These are phyloP conservation scores for Anarsia innoxiella DNA, from an alignment of 2,888 invertebrate genomes.

Conservation along the genomic window DNA sequence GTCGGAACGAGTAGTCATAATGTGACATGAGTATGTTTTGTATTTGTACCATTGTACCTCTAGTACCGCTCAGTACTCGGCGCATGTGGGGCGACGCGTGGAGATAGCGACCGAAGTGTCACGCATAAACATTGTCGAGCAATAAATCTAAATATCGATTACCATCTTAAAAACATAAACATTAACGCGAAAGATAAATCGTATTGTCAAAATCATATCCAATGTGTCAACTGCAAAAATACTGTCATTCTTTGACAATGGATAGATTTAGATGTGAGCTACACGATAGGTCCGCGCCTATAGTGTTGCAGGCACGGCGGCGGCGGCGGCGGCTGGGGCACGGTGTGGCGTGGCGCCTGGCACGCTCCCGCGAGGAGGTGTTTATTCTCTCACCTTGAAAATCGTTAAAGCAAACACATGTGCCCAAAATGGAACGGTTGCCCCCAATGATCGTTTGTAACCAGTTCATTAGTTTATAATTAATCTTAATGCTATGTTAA, in stretches of 20 bases:
- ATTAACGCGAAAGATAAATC: constrained; percentile 23
- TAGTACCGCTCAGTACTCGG: constrained; percentile 14
- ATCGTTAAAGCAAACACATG: constrained; percentile 18
- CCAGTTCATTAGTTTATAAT: constrained; percentile 4
- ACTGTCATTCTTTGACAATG: constrained; percentile 19
- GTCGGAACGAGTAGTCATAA: constrained; percentile 17
- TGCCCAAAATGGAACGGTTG: constrained; percentile 6
- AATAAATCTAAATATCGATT: constrained; percentile 20
- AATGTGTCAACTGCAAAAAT: constrained; percentile 17
- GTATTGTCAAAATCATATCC: constrained; percentile 20
- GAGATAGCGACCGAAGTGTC: constrained; percentile 24
- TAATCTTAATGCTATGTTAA: constrained; percentile 6
- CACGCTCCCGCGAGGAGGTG: constrained; percentile 8
- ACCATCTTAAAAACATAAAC: constrained; percentile 23
- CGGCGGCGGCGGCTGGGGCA: no score
- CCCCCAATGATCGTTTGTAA: constrained; percentile 10
- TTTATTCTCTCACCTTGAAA: constrained; percentile 22
- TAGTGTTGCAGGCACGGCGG: constrained; percentile 11
- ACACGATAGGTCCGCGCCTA: no score
- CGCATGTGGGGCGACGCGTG: constrained; percentile 22
- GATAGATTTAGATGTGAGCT: constrained; percentile 20
- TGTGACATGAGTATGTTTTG: constrained; percentile 27
- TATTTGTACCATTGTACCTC: no score
- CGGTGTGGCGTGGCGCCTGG: no score
- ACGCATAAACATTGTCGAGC: constrained; percentile 17